Conservation (phyloP, 2,888 invertebrate genomes). For the Apoderus coryli region DNA sequence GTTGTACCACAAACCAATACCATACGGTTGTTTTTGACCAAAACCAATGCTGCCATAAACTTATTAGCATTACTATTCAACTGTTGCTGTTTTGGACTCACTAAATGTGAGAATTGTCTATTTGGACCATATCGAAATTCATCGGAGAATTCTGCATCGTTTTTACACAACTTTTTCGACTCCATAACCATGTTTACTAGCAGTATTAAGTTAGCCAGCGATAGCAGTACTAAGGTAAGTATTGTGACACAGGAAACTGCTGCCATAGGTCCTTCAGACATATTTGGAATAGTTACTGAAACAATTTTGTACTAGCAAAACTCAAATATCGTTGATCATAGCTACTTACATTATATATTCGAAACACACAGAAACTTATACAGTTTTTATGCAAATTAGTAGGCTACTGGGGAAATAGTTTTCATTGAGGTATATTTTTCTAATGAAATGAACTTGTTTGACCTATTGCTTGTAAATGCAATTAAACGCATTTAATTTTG, state of each 20-base stretch:
- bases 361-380: too few relatives aligned
- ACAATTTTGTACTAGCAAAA: too few relatives aligned
- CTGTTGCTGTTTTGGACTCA: neutral
- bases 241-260: slow-evolving; percentile 18
- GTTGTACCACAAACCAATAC: slow-evolving; percentile 15
- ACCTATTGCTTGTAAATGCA: too few relatives aligned
- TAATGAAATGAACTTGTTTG: too few relatives aligned
- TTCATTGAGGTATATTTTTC: too few relatives aligned
- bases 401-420: too few relatives aligned
- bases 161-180: slow-evolving; percentile 15
- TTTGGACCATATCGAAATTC: neutral
- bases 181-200: slow-evolving; percentile 18
- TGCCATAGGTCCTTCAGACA: slow-evolving; percentile 10
- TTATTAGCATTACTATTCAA: slow-evolving; percentile 7
- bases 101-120: neutral
- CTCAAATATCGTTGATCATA: too few relatives aligned
- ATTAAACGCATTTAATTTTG: too few relatives aligned
- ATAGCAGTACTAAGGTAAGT: slow-evolving; percentile 19
- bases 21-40: slow-evolving; percentile 9
- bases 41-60: slow-evolving; percentile 15
- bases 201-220: slow-evolving; percentile 19
- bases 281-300: too few relatives aligned
- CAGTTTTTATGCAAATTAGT: too few relatives aligned
- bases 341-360: too few relatives aligned
- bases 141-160: slow-evolving; percentile 8